Conservation (phyloP, 2,113 vertebrate species). For the Coptodon bakossiorum region DNA sequence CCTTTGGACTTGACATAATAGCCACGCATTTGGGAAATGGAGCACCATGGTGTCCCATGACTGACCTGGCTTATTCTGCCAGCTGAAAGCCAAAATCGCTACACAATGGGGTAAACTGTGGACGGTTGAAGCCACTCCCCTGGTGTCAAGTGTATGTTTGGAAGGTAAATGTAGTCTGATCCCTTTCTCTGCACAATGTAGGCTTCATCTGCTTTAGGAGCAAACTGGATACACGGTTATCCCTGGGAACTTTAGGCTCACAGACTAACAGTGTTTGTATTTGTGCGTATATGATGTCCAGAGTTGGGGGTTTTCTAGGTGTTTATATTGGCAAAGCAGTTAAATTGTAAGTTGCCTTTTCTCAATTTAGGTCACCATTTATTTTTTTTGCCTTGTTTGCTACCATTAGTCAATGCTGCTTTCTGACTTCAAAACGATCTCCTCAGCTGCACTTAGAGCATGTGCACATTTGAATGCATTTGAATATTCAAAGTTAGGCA, state of each 20-base stretch:
- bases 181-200: slow-evolving; percentile 7
- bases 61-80: slow-evolving; percentile 7
- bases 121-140: slow-evolving; percentile 13
- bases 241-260: neutral
- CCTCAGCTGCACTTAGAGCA: neutral
- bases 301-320: neutral
- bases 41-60: slow-evolving; percentile 13
- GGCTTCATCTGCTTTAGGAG: neutral
- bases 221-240: neutral
- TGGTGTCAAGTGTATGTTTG: slow-evolving; percentile 40
- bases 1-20: neutral
- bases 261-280: neutral
- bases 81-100: slow-evolving; percentile 22
- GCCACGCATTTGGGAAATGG: neutral
- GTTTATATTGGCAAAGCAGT: neutral
- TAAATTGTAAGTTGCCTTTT: neutral
- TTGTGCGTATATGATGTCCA: neutral
- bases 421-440: neutral
- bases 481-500: slow-evolving; percentile 47
- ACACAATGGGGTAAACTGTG: slow-evolving; percentile 21
- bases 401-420: neutral
- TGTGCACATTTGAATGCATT: slow-evolving; percentile 15
- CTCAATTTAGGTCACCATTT: neutral
- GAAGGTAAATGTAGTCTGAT: slow-evolving; percentile 24
- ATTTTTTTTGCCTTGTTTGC: neutral